Percentiles rank a stretch among this genome's conserved stretches.
Evolutionary conservation across 37 sponge, comb jelly and placozoan species (phyloP).

Genomic region (Petrosia ficiformis): DNA sequence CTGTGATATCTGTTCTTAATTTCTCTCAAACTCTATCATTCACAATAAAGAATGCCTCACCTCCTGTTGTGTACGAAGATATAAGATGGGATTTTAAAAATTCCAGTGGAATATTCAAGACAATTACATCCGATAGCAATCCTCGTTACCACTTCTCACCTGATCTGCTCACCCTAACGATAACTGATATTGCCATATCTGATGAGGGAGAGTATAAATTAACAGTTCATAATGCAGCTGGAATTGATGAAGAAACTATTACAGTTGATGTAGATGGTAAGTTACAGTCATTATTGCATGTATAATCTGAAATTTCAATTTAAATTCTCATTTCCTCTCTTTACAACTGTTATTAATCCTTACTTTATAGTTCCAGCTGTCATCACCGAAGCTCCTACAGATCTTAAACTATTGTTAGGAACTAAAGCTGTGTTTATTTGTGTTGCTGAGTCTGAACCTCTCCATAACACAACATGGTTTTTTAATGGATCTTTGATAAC

Average conservation of each 20-base stretch:
- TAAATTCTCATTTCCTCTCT: too few species aligned
- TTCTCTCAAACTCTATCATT: too few species aligned
- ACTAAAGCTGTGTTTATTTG: background rate
- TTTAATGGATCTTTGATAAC: background rate
- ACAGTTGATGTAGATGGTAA: slow-evolving; percentile 5
- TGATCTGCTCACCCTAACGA: background rate
- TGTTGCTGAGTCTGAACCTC: background rate
- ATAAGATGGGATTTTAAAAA: too few species aligned
- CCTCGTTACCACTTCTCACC: background rate
- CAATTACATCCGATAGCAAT: too few species aligned
- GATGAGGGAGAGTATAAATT: slow-evolving; percentile 18
- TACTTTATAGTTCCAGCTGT: background rate
- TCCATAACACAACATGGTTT: slow-evolving; percentile 9
- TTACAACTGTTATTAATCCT: too few species aligned
- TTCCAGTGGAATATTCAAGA: too few species aligned
- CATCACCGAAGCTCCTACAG: background rate
- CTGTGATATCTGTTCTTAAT: too few species aligned
- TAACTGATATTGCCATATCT: background rate
- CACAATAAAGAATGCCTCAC: slow-evolving; percentile 31
- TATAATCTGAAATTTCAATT: too few species aligned
- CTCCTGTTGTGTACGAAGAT: slow-evolving; percentile 18
- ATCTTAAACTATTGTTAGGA: background rate
- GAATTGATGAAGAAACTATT: slow-evolving; percentile 7
- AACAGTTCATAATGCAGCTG: background rate
- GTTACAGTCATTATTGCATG: too few species aligned